A percentile compares a stretch with the other conserved stretches of the same genome.
phyloP scores from a whole-genome alignment of 2,113 vertebrate genomes.

The Todiramphus saurophagus region DNA sequence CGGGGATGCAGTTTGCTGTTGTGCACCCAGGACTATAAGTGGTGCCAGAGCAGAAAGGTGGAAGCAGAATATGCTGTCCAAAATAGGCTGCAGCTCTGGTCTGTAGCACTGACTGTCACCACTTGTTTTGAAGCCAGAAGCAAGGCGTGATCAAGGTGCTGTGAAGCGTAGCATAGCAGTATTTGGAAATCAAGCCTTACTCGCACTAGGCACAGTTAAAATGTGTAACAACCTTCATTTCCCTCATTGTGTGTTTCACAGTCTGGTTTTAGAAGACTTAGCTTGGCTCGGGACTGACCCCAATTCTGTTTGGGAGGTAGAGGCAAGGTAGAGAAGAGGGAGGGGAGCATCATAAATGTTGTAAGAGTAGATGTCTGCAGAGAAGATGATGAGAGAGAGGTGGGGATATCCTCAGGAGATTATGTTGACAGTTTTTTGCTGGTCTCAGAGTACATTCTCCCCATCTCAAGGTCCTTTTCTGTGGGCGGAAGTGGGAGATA shows the following conservation, averaged over 20 bases:
- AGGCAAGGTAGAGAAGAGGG: background rate
- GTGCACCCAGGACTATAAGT: background rate
- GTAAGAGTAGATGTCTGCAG: background rate
- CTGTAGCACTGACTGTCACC: background rate
- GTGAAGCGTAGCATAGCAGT: background rate
- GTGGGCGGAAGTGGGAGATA: constrained; percentile 78
- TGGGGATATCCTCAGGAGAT: background rate
- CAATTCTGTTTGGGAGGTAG: background rate
- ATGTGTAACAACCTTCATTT: background rate
- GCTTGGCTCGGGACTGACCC: background rate
- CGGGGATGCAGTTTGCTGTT: background rate
- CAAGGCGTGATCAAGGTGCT: background rate
- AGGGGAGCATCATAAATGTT: background rate
- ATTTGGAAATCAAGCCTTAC: background rate
- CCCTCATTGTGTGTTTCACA: background rate
- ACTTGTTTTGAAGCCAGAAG: background rate
- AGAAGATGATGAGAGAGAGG: background rate
- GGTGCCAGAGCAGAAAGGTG: background rate
- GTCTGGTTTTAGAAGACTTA: background rate
- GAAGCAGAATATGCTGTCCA: background rate
- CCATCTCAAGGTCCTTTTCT: constrained; percentile 74
- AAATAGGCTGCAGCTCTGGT: background rate
- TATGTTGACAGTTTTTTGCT: background rate
- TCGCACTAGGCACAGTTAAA: background rate
- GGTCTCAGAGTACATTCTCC: background rate